Conservation (phyloP, 2,113 vertebrate genomes). For the Fregata magnificens region DNA sequence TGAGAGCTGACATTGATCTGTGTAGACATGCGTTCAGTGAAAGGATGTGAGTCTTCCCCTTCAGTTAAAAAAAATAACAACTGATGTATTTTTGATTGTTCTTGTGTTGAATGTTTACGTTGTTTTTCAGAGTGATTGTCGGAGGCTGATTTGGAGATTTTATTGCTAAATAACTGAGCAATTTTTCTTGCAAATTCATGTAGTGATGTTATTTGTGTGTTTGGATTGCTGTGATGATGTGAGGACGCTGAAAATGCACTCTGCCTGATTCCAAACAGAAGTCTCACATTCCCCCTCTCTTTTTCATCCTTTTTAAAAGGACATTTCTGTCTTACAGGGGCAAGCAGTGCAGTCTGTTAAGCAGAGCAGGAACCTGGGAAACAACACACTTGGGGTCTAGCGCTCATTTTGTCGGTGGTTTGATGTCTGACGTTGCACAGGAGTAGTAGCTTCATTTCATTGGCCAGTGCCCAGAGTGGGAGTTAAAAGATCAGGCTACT, state of each 20-base stretch:
- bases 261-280: background rate
- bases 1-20: background rate
- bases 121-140: background rate
- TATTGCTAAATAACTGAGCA: background rate
- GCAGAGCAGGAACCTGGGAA: background rate
- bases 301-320: background rate
- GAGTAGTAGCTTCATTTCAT: background rate
- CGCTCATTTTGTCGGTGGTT: background rate
- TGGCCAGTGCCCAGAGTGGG: background rate
- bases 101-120: background rate
- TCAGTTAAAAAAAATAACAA: background rate
- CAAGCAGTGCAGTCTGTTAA: background rate
- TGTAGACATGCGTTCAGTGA: background rate
- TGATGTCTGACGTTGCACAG: background rate
- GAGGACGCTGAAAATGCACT: background rate
- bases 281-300: background rate
- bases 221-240: background rate
- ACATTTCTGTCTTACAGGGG: background rate
- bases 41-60: background rate
- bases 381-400: background rate
- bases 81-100: background rate
- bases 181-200: conserved; percentile 11
- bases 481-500: background rate
- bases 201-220: background rate
- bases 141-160: conserved; percentile 1